Conservation (phyloP, 2,113 vertebrate species). For the Nannospalax galili region DNA sequence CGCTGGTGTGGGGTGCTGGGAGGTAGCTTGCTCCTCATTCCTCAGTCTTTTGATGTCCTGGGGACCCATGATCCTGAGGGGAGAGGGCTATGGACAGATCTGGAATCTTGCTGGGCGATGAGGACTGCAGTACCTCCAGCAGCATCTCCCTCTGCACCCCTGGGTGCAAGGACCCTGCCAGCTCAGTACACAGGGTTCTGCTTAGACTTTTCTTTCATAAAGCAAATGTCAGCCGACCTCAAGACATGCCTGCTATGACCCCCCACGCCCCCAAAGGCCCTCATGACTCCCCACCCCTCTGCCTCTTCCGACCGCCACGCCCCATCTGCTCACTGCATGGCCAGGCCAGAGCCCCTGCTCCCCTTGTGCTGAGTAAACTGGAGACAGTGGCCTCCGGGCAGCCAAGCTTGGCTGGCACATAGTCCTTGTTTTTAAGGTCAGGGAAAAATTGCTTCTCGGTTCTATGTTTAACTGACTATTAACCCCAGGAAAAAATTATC, state of each 20-base stretch:
- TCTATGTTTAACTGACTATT: slow-evolving; percentile 63
- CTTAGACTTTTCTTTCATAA: neutral
- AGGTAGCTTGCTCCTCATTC: neutral
- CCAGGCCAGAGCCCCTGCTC: neutral
- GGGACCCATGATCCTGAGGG: neutral
- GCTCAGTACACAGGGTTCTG: neutral
- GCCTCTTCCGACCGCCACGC: neutral
- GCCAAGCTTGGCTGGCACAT: slow-evolving; percentile 29
- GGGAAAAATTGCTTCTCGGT: slow-evolving; percentile 40
- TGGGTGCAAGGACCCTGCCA: neutral
- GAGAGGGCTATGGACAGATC: neutral
- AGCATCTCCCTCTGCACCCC: neutral
- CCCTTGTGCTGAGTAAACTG: neutral
- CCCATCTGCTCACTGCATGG: fast-evolving
- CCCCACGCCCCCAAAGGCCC: neutral
- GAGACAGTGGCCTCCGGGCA: slow-evolving; percentile 12
- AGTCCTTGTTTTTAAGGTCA: slow-evolving; percentile 64
- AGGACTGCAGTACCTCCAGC: neutral
- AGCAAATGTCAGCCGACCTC: neutral
- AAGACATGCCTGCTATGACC: neutral
- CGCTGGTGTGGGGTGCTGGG: neutral
- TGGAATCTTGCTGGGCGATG: neutral
- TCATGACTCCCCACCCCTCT: neutral
- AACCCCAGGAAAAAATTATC: slow-evolving; percentile 20
- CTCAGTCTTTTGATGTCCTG: neutral